Evolutionary conservation across 1,140 invertebrate genomes (phyloP), one percentile per base, ranked within the genome.

Genomic region (Cydia pomonella): DNA sequence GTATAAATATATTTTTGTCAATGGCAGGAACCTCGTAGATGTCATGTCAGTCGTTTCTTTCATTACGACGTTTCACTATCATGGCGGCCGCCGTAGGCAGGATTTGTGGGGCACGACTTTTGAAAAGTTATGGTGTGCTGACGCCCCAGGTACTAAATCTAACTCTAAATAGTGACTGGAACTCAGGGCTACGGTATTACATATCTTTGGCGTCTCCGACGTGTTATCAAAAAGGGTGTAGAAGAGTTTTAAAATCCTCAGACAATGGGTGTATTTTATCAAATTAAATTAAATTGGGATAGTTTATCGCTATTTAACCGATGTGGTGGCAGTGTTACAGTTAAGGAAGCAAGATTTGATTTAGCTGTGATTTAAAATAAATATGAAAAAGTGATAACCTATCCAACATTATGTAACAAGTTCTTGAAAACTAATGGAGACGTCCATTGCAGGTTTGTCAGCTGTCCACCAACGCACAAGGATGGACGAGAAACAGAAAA

Each of bases 21-120:
- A 83, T 85, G 83, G 82, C 80, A 85, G 76, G 73, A 80, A 74
- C 72, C 66, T 76, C 18, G 77, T 82, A 84, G 80, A 84, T 90
- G 90, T 90, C 88, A 84, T 90, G 90, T 90, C 90, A 90, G 69
- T 85, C 73, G 71, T 81, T 82, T 86, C 87, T 87, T 89, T 90
- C 88, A 91, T 84, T 87, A 83, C 87, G 89, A 90, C 88, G 88
- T 91, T 91, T 91, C 89, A 86, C 94, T 95, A 97, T 95, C 94
- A 97, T 97, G 96, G 96, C 96, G 95, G 96, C 96, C 88, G 94
- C 95, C 89, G 94, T 97, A 90, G 95, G 96, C 94, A 95, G 96
- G 93, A 95, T 97, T 95, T 96, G 95, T 94, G 96, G 96, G 94
- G 95, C 96, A 89, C 94, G 95, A 90, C 94, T 96, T 91, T 94